Percentiles rank a stretch among this genome's conserved stretches.
These are phyloP conservation scores for Tragelaphus eurycerus DNA, from an alignment of 2,797 vertebrate species.

Conservation along the genomic window DNA sequence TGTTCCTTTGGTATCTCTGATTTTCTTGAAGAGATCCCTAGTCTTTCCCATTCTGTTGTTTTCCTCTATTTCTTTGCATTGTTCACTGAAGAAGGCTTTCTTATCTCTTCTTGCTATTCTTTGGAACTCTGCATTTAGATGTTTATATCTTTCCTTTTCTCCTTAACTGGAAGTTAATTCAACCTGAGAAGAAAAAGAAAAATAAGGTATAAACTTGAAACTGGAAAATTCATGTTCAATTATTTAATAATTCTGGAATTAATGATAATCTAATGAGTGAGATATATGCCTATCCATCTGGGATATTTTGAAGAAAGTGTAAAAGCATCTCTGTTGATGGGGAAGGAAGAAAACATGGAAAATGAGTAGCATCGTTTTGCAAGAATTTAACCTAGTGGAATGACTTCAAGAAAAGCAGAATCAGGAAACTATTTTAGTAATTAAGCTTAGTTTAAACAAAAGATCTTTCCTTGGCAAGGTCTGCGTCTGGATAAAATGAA, in stretches of 20 bases:
- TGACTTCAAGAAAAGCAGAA: slow-evolving; percentile 55
- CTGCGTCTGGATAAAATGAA: slow-evolving; percentile 3
- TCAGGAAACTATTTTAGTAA: slow-evolving; percentile 36
- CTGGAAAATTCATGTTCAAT: neutral
- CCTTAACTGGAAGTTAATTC: neutral
- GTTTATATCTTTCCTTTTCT: no score
- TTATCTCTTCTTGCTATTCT: no score
- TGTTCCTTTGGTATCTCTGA: no score
- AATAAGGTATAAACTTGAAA: neutral
- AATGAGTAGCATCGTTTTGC: neutral
- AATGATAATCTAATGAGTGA: neutral
- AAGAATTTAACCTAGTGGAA: slow-evolving; percentile 40
- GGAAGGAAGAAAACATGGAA: neutral
- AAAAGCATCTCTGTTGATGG: neutral
- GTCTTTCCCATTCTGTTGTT: no score
- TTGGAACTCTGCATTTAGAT: no score
- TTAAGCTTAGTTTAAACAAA: slow-evolving; percentile 28
- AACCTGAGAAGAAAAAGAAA: neutral
- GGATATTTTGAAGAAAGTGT: neutral
- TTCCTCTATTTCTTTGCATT: no score
- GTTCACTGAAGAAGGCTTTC: no score
- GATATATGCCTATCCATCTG: neutral
- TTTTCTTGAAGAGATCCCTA: no score
- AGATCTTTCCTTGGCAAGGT: neutral
- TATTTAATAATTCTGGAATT: neutral